A percentile compares a stretch with the other conserved stretches of the same genome.
Evolutionary conservation across 1,140 invertebrate species (phyloP).

Genomic region (Rhyacophila brunnea): DNA sequence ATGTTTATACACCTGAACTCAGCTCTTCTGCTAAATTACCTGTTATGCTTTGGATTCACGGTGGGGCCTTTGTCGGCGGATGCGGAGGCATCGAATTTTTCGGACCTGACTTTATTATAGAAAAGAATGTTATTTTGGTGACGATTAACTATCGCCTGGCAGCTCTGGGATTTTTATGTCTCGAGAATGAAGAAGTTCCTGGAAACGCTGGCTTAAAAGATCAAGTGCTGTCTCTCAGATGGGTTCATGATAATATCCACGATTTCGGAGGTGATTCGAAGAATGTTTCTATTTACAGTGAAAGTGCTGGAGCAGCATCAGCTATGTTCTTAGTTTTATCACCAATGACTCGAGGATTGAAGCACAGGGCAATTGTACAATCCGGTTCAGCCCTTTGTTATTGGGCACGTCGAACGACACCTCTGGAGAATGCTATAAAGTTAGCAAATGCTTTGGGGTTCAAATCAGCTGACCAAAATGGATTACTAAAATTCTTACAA

Average conservation of each 20-base stretch:
- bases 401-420: conserved; percentile 39
- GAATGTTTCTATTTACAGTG: conserved; percentile 57
- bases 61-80: conserved; percentile 58
- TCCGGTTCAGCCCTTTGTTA: conserved; percentile 51
- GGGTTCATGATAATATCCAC: conserved; percentile 55
- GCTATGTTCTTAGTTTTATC: conserved; percentile 42
- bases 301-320: conserved; percentile 53
- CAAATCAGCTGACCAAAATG: neutral
- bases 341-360: conserved; percentile 47
- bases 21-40: conserved; percentile 27
- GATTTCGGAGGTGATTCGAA: conserved; percentile 62
- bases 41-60: conserved; percentile 59
- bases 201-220: conserved; percentile 34
- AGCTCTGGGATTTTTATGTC: conserved; percentile 70
- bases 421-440: conserved; percentile 10
- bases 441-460: conserved; percentile 19
- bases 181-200: conserved; percentile 54
- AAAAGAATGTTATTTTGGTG: conserved; percentile 66
- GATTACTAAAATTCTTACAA: conserved; percentile 3
- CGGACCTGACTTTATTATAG: conserved; percentile 53
- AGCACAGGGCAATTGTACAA: conserved; percentile 60
- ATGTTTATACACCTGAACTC: conserved; percentile 50
- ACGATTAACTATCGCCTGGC: conserved; percentile 77
- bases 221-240: conserved; percentile 26
- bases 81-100: conserved; percentile 39